Conservation (phyloP, 2,113 vertebrate species). For the Oncorhynchus kisutch region DNA sequence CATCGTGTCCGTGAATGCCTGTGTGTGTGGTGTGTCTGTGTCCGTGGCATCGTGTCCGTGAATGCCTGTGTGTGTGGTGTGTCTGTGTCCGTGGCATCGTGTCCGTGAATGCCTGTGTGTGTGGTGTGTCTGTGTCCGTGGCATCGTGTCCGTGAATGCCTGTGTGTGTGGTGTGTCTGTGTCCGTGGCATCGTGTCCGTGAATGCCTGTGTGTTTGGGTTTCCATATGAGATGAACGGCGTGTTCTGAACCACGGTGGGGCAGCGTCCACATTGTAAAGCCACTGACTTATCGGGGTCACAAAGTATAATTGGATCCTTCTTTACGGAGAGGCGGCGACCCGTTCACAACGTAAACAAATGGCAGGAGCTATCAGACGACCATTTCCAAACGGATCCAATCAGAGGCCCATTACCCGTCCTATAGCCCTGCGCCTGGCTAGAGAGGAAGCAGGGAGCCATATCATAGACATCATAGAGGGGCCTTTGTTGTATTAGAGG, state of each 20-base stretch:
- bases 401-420: not conserved
- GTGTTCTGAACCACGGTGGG: not conserved
- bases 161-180: not conserved
- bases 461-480: not conserved
- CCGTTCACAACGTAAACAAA: slow-evolving; percentile 22
- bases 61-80: too few species aligned
- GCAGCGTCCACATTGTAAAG: not conserved
- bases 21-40: too few species aligned
- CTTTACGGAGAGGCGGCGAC: slow-evolving; percentile 30
- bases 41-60: too few species aligned
- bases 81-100: too few species aligned
- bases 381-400: slow-evolving; percentile 6
- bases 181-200: not conserved
- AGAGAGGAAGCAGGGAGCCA: slow-evolving; percentile 11
- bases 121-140: not conserved
- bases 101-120: too few species aligned
- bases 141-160: too few species aligned
- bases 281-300: slow-evolving; percentile 41
- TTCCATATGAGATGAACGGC: not conserved
- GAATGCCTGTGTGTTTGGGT: not conserved
- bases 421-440: not conserved
- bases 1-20: too few species aligned
- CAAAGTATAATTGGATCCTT: slow-evolving; percentile 43
- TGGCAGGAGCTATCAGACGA: slow-evolving; percentile 14
- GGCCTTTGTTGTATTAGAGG: not conserved